Conservation (phyloP, 2,888 invertebrate genomes). For the Chrysomela aeneicollis region DNA sequence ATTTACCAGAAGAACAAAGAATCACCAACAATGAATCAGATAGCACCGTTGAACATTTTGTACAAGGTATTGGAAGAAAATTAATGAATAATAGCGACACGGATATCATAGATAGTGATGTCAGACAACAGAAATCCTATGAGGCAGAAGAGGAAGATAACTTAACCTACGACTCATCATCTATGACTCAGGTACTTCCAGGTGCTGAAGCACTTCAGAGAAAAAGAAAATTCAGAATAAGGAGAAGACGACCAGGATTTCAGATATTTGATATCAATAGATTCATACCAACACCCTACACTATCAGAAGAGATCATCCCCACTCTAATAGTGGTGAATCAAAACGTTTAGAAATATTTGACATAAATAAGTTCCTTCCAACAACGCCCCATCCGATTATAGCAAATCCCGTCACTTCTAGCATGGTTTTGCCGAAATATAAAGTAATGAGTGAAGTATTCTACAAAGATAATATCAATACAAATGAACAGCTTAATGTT, state of each 20-base stretch:
- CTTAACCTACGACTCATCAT: conserved; percentile 12
- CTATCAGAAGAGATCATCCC: conserved; percentile 20
- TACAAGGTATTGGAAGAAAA: neutral
- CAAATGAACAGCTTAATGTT: conserved; percentile 60
- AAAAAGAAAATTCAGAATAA: conserved; percentile 30
- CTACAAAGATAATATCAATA: conserved; percentile 59
- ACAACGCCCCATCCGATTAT: conserved; percentile 25
- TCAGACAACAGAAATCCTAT: neutral
- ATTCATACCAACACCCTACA: conserved; percentile 29
- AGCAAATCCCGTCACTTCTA: conserved; percentile 22
- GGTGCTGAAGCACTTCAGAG: conserved; percentile 35
- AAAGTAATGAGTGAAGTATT: conserved; percentile 55
- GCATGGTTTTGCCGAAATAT: conserved; percentile 46
- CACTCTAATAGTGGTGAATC: conserved; percentile 43
- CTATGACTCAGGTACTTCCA: conserved; percentile 24
- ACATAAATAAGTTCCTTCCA: conserved; percentile 30
- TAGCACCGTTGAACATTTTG: neutral
- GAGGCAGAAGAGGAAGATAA: conserved; percentile 6
- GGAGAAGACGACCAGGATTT: conserved; percentile 36
- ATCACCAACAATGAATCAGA: conserved; percentile 17
- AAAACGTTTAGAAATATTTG: conserved; percentile 36
- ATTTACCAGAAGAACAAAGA: conserved; percentile 41
- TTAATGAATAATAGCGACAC: neutral
- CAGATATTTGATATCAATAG: conserved; percentile 42
- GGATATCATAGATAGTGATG: neutral